Evolutionary conservation across 2,888 invertebrate genomes (phyloP).

Genomic region (Ecdyonurus torrentis): DNA sequence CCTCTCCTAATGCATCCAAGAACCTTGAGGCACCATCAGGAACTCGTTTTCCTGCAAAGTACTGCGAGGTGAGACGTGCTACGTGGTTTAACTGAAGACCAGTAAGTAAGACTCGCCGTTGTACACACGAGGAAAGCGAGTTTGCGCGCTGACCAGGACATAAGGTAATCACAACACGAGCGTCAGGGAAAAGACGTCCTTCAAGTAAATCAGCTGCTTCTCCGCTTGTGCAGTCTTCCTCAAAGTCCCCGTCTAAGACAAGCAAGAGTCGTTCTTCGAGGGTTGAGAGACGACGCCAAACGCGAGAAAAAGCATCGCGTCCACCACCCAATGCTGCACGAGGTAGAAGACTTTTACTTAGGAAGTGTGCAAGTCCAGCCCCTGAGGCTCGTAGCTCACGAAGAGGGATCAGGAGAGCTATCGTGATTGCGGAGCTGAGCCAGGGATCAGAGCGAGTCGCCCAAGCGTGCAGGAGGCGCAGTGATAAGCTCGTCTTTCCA

Average conservation of each 20-base stretch:
- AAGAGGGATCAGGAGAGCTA: constrained; percentile 33
- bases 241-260: constrained; percentile 34
- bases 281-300: constrained; percentile 29
- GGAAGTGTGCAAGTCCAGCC: constrained; percentile 19
- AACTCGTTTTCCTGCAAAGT: constrained; percentile 20
- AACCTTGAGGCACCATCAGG: constrained; percentile 6
- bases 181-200: constrained; percentile 34
- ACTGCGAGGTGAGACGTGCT: constrained; percentile 29
- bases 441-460: constrained; percentile 24
- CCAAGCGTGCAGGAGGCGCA: constrained; percentile 36
- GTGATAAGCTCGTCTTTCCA: constrained; percentile 32
- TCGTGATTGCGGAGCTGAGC: constrained; percentile 20
- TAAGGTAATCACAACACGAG: constrained; percentile 33
- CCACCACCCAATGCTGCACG: constrained; percentile 20
- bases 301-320: constrained; percentile 23
- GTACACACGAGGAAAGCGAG: constrained; percentile 27
- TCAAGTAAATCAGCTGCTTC: constrained; percentile 34
- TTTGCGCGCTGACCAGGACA: constrained; percentile 26
- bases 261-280: constrained; percentile 32
- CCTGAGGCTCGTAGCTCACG: constrained; percentile 30
- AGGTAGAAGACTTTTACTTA: constrained; percentile 28
- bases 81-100: constrained; percentile 33
- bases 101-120: constrained; percentile 30
- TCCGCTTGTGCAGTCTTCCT: constrained; percentile 24
- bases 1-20: constrained; percentile 23